Evolutionary conservation across 1,140 invertebrate species (phyloP), one percentile per base, ranked within the genome.

Genomic region (Venustaconcha ellipsiformis): DNA sequence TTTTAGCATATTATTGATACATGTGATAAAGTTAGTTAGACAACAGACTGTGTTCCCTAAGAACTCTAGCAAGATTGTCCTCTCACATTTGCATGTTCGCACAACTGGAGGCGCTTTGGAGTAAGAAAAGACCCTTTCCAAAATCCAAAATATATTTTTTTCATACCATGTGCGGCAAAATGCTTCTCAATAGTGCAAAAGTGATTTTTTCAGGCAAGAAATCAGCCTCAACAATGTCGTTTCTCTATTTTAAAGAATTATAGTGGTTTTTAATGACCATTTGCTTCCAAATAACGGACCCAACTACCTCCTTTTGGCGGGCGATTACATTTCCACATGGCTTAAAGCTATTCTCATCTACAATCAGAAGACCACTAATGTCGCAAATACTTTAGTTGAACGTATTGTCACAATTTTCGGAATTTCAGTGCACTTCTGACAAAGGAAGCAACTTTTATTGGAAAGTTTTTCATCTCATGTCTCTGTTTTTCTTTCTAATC

Each of bases 311-410:
- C 62, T 88, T 14, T 83, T 83, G 0, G 59, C 81, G 14, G 72
- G 1, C 23, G 76, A 84, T 70, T 78, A 81, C 63, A 83, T 82
- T n/a, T 84, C 85, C 1, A 77, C 74, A 60, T 87, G 71, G 72
- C 23, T 58, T 11, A 80, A 84, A 59, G 76, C 70, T 12, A 77
- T 78, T 56, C 68, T 81, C 20, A 15, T 87, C 14, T n/a, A 37
- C n/a, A 65, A 86, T 55, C 67, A 68, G 6, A 23, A 56, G 18
- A 62, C 73, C 80, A 56, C 69, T 86, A 15, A 3, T 30, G 77
- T 30, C 2, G 26, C 76, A 23, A 67, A 79, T 2, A 80, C 83
- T 26, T 62, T 80, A 5, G n/a, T 76, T 37, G 37, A 87, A 13
- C 71, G 83, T n/a, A 68, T 90, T 55, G 82, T 80, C 67, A 63